Evolutionary conservation across 2,113 vertebrate genomes (phyloP).

Genomic region (Alaudala cheleensis): DNA sequence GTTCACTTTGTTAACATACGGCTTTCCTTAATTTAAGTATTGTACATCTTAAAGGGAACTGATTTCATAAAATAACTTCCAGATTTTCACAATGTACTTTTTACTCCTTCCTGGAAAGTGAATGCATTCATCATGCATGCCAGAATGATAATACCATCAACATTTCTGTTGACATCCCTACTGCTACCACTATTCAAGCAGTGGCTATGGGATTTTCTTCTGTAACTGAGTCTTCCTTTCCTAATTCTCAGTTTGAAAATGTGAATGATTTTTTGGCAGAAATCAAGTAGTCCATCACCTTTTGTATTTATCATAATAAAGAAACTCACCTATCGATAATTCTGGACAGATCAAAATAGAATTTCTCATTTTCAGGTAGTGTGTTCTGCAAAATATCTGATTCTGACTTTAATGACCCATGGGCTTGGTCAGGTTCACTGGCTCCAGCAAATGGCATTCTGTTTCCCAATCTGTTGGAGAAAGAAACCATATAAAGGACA

Average conservation of each 20-base stretch:
- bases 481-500: neutral
- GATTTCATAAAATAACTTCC: neutral
- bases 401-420: conserved; percentile 69
- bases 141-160: neutral
- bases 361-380: conserved; percentile 77
- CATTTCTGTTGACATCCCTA: neutral
- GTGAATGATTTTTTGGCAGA: neutral
- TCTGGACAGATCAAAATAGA: conserved; percentile 79
- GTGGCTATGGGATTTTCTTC: neutral
- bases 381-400: conserved; percentile 73
- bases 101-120: neutral
- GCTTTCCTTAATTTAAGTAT: neutral
- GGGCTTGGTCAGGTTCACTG: conserved; percentile 70
- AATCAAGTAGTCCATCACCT: neutral
- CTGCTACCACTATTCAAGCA: neutral
- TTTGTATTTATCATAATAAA: neutral
- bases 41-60: neutral
- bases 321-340: conserved; percentile 76
- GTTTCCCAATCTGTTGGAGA: conserved; percentile 71
- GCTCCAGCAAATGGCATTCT: conserved; percentile 71
- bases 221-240: neutral
- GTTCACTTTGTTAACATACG: conserved; percentile 1
- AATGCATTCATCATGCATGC: neutral
- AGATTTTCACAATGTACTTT: neutral
- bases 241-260: neutral